Evolutionary conservation across 2,797 vertebrate species (phyloP).

Genomic region (Philypnodon macrostomus): DNA sequence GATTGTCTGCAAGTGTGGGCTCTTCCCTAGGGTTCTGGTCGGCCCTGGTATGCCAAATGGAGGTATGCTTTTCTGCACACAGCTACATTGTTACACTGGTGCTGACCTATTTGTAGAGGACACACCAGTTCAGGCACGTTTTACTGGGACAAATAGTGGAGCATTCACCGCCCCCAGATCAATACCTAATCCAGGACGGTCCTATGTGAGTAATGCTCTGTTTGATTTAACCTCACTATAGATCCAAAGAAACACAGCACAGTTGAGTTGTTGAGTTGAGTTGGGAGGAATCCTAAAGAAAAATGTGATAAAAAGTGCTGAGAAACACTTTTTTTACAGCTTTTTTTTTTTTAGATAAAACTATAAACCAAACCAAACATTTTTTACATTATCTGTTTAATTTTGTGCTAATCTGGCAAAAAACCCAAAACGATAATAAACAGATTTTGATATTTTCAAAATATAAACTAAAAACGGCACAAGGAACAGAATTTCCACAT

Average conservation of each 20-base stretch:
- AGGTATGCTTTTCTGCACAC: constrained; percentile 60
- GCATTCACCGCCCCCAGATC: constrained; percentile 26
- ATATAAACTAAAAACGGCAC: too few species aligned
- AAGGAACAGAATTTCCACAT: too few species aligned
- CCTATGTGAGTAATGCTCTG: neutral
- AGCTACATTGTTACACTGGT: constrained; percentile 10
- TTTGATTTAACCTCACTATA: constrained; percentile 15
- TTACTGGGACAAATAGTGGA: constrained; percentile 1
- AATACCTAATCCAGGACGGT: constrained; percentile 25
- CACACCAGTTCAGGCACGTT: constrained; percentile 42
- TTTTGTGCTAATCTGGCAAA: too few species aligned
- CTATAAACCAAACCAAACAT: too few species aligned
- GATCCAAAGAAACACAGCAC: neutral
- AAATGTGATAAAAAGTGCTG: too few species aligned
- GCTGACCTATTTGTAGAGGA: constrained; percentile 41
- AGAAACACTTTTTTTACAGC: too few species aligned
- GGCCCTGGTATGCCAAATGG: constrained; percentile 45
- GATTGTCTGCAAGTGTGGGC: constrained; percentile 37
- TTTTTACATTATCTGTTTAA: too few species aligned
- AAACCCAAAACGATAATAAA: too few species aligned
- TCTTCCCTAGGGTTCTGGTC: constrained; percentile 43
- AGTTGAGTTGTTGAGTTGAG: neutral
- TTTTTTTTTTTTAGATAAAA: too few species aligned
- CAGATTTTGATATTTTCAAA: too few species aligned
- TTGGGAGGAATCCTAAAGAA: too few species aligned